Percentiles rank a stretch among this genome's conserved stretches.
Evolutionary conservation across 2,113 vertebrate genomes (phyloP).

Genomic region (Oxyura jamaicensis): DNA sequence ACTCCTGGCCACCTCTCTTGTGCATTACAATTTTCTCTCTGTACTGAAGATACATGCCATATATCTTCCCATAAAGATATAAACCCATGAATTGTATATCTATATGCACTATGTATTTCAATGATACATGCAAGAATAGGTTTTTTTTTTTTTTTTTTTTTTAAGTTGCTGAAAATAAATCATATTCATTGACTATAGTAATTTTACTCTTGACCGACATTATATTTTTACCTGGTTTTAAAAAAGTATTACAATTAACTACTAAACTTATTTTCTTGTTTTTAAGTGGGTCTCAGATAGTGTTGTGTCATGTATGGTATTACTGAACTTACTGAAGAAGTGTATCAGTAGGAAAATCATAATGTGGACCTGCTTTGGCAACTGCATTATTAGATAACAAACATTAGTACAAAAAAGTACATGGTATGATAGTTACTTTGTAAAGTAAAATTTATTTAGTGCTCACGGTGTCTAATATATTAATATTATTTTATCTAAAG

Average conservation of each 20-base stretch:
- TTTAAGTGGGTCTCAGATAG: background rate
- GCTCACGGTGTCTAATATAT: background rate
- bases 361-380: background rate
- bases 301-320: background rate
- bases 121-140: background rate
- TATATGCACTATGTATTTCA: background rate
- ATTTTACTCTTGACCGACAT: background rate
- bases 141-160: background rate
- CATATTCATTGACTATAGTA: background rate
- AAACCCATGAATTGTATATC: background rate
- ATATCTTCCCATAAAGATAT: no score
- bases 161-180: background rate
- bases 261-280: background rate
- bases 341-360: background rate
- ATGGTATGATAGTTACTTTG: background rate
- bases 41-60: background rate
- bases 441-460: background rate
- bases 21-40: background rate
- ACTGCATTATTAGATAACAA: background rate
- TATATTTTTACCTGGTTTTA: background rate
- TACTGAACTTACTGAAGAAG: background rate
- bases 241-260: background rate
- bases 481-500: background rate
- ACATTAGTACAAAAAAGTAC: background rate
- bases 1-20: background rate